Evolutionary conservation across 2,888 invertebrate genomes (phyloP).

Genomic region (Conops quadrifasciatus): DNA sequence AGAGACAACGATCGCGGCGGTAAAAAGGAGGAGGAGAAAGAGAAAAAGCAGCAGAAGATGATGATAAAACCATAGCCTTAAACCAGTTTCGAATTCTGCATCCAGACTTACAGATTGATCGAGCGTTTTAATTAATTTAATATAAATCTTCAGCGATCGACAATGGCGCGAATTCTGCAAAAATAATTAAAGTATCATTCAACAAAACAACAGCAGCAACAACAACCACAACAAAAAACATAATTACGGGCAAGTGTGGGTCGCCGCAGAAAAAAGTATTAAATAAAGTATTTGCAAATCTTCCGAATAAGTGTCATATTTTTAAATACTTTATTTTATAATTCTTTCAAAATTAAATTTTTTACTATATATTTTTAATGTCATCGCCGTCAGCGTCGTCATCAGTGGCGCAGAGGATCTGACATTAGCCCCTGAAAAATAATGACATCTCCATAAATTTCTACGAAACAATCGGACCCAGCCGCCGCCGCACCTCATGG

Average conservation of each 20-base stretch:
- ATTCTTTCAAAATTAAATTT: not conserved
- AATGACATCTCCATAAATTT: slow-evolving; percentile 14
- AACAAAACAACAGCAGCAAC: no score
- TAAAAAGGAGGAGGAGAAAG: no score
- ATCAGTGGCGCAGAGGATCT: not conserved
- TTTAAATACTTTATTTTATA: not conserved
- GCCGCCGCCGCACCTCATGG: not conserved
- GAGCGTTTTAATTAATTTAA: slow-evolving; percentile 18
- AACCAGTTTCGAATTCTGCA: slow-evolving; percentile 1
- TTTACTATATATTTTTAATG: not conserved
- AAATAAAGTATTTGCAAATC: not conserved
- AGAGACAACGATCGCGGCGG: no score
- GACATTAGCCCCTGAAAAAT: not conserved
- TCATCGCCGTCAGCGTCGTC: not conserved
- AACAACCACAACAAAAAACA: not conserved
- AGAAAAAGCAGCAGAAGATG: not conserved
- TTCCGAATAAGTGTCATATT: no score
- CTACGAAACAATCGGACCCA: slow-evolving; percentile 9
- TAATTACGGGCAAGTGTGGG: not conserved
- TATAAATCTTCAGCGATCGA: slow-evolving; percentile 2
- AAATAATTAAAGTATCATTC: slow-evolving; percentile 1
- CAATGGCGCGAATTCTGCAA: not conserved
- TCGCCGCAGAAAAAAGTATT: not conserved
- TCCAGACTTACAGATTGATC: not conserved
- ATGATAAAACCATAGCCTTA: not conserved